Base-by-base conservation (phyloP, 2,113 vertebrate species). In the Datnioides undecimradiatus region DNA sequence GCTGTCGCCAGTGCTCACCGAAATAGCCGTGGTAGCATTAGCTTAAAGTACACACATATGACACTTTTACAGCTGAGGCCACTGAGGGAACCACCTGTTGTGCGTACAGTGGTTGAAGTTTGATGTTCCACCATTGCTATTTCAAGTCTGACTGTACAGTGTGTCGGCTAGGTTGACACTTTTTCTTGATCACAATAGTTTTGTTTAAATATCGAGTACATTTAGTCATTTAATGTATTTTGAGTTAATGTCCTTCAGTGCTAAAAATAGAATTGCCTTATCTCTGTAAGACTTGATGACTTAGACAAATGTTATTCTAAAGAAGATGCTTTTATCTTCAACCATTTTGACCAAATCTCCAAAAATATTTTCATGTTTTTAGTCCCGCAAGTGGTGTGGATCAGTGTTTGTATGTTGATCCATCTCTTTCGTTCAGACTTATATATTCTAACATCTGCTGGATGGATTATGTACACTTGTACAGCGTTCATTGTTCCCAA, bases 11-110 rank as follows among this genome's bases (percentile, higher is more conserved):
- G 33, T 6, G 2, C 67, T 10, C 23, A 69, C 81, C n/a, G 43
- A 84, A 90, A 79, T 72, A 86, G 43, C 58, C 12, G 19, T 27
- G 49, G 49, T n/a, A 25, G 49, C 8, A 8, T 73, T 73, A 25
- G 80, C 64, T 78, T 40, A n/a, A 73, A 75, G 51, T 43, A 36
- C 48, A 36, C 57, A 34, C 79, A 46, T 13, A 34, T 12, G 45
- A 66, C 34, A 72, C 41, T 12, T 64, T 45, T 49, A 55, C 41
- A 76, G 60, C 76, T 4, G 66, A 73, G 67, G 57, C 68, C 62
- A 2, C 63, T 17, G 64, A 31, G 68, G 45, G 73, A 73, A 45
- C 3, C 43, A 82, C 49, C 81, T 78, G 76, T 57, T 80, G 41
- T 4, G 29, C 17, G 19, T 5, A 4, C 23, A 67, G 51, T 8